phyloP scores from a whole-genome alignment of 2,113 vertebrate species.

The Chloropsis cyanopogon region DNA sequence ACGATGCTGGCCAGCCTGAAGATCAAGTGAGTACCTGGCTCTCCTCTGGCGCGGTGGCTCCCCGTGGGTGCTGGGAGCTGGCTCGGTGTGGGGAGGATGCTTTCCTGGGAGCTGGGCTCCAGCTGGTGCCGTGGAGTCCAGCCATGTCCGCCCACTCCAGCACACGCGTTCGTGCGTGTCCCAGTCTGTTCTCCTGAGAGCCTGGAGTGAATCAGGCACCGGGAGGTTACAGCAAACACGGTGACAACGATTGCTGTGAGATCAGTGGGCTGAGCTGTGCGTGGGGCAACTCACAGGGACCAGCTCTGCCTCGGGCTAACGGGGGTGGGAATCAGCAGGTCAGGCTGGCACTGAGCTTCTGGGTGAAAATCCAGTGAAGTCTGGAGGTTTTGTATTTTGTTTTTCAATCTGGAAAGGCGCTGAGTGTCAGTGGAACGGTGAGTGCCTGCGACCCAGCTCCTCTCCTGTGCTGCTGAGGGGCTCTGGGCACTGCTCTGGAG shows the following conservation, averaged over 20 bases:
- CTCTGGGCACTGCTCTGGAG: background rate
- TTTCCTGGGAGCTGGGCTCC: background rate
- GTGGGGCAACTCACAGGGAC: fast-evolving
- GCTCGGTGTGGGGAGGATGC: background rate
- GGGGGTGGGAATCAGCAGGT: background rate
- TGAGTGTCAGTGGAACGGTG: background rate
- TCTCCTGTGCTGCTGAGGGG: background rate
- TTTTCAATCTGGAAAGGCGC: background rate
- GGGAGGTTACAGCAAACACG: fast-evolving
- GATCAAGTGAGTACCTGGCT: constrained; percentile 75
- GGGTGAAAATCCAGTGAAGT: background rate
- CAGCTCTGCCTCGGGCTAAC: background rate
- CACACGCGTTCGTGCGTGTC: fast-evolving
- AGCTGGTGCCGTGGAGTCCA: background rate
- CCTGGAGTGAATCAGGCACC: background rate
- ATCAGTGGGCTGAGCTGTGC: background rate
- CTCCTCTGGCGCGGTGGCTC: fast-evolving
- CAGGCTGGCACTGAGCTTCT: background rate
- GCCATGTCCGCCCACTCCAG: fast-evolving
- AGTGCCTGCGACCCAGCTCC: background rate
- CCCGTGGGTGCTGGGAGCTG: background rate
- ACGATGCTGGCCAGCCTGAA: constrained; percentile 80
- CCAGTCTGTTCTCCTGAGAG: background rate
- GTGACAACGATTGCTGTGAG: fast-evolving
- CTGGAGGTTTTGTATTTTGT: background rate